Percentiles rank a stretch among this genome's conserved stretches.
Evolutionary conservation across 2,797 vertebrate genomes (phyloP).

Genomic region (Paedocypris micromegethes): DNA sequence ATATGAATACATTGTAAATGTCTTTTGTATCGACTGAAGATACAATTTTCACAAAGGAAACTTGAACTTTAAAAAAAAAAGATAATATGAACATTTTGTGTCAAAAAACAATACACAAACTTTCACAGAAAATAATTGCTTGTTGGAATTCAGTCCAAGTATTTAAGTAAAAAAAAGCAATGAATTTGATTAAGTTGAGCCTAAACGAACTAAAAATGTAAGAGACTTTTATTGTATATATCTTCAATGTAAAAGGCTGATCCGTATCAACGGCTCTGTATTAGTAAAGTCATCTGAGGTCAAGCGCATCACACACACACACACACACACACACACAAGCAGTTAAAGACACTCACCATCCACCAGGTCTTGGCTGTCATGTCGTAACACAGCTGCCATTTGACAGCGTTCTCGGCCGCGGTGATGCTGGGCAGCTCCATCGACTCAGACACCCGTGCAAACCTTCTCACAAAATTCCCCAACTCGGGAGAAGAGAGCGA

Average conservation of each 20-base stretch:
- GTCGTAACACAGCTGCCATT: constrained; percentile 88
- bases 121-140: background rate
- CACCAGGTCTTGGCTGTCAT: constrained; percentile 85
- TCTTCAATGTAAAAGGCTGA: no score
- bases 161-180: background rate
- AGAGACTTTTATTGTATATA: no score
- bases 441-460: constrained; percentile 28
- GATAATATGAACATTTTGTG: no score
- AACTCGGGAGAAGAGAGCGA: constrained; percentile 27
- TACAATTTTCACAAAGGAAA: no score
- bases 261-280: background rate
- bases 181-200: background rate
- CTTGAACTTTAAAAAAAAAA: no score
- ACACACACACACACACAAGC: background rate
- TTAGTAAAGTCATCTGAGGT: constrained; percentile 30
- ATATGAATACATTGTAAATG: no score
- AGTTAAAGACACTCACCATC: constrained; percentile 79
- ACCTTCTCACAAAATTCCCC: constrained; percentile 39
- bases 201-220: background rate
- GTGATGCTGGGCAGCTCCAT: constrained; percentile 52
- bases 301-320: constrained; percentile 8
- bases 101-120: no score
- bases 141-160: background rate
- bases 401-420: constrained; percentile 64
- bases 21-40: no score